Evolutionary conservation across 2,888 invertebrate species (phyloP).

Genomic region (Oscheius sp.): DNA sequence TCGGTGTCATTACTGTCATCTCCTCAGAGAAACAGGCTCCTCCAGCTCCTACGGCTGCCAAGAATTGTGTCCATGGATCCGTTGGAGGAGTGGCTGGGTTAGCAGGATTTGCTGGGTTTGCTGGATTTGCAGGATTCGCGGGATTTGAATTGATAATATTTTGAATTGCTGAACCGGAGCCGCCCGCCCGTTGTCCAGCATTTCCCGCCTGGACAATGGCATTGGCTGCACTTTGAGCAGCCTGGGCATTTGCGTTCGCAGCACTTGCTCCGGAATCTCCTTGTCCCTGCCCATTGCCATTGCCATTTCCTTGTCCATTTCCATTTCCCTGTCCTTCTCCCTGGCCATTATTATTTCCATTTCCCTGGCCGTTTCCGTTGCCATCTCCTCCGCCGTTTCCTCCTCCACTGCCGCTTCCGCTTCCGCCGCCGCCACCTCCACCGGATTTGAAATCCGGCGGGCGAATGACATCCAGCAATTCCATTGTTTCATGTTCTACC

Average conservation of each 20-base stretch:
- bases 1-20: slow-evolving; percentile 50
- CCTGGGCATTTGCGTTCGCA: not conserved
- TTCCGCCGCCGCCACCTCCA: slow-evolving; percentile 2
- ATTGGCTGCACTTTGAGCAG: not conserved
- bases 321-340: slow-evolving; percentile 1
- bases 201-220: too few relatives aligned
- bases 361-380: slow-evolving; percentile 3
- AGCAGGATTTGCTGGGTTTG: not conserved
- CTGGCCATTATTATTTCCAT: not conserved
- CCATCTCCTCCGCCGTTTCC: not conserved
- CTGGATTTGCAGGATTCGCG: not conserved
- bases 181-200: not conserved
- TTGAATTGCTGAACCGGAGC: not conserved
- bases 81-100: not conserved
- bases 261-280: not conserved
- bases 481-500: not conserved
- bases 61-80: not conserved
- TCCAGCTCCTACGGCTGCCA: slow-evolving; percentile 3
- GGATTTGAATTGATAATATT: not conserved
- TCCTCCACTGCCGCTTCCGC: not conserved
- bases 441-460: not conserved
- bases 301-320: not conserved
- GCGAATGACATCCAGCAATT: too few relatives aligned
- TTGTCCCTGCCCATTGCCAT: not conserved
- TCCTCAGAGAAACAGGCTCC: slow-evolving; percentile 53